These are phyloP conservation scores for Amphiprion percula DNA, from an alignment of 2,113 vertebrate genomes.

Conservation along the genomic window DNA sequence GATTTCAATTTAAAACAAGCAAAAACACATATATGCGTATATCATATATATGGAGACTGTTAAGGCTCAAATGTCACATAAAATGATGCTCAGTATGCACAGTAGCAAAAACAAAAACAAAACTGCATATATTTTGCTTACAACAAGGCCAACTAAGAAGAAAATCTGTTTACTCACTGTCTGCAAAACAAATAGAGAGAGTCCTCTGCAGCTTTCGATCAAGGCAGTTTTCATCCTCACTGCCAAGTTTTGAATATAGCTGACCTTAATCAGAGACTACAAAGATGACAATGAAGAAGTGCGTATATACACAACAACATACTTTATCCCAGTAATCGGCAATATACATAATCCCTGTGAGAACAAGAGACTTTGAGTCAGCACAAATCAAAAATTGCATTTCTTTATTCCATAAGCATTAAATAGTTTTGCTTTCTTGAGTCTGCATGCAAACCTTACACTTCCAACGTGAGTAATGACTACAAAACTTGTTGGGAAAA, in stretches of 20 bases:
- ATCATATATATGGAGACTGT: neutral
- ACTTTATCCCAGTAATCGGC: conserved; percentile 56
- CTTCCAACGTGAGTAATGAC: conserved; percentile 2
- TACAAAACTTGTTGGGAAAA: conserved; percentile 15
- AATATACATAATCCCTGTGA: conserved; percentile 58
- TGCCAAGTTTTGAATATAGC: conserved; percentile 44
- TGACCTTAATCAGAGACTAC: conserved; percentile 59
- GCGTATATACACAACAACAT: conserved; percentile 52
- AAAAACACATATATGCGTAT: neutral
- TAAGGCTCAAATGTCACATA: neutral
- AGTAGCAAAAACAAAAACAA: neutral
- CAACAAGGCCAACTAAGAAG: conserved; percentile 31
- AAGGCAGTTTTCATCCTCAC: conserved; percentile 43
- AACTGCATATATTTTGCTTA: conserved; percentile 6
- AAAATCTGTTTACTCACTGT: conserved; percentile 21
- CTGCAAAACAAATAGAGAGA: conserved; percentile 28
- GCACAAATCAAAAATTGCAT: conserved; percentile 31
- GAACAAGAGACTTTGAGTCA: conserved; percentile 60
- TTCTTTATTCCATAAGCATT: conserved; percentile 20
- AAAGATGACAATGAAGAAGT: conserved; percentile 41
- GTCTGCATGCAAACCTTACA: conserved; percentile 28
- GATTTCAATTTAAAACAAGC: neutral
- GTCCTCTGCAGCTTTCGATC: conserved; percentile 32
- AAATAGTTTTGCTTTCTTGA: conserved; percentile 10
- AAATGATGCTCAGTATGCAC: conserved; percentile 17